phyloP scores from a whole-genome alignment of 2,113 vertebrate genomes.

The Nematolebias whitei region DNA sequence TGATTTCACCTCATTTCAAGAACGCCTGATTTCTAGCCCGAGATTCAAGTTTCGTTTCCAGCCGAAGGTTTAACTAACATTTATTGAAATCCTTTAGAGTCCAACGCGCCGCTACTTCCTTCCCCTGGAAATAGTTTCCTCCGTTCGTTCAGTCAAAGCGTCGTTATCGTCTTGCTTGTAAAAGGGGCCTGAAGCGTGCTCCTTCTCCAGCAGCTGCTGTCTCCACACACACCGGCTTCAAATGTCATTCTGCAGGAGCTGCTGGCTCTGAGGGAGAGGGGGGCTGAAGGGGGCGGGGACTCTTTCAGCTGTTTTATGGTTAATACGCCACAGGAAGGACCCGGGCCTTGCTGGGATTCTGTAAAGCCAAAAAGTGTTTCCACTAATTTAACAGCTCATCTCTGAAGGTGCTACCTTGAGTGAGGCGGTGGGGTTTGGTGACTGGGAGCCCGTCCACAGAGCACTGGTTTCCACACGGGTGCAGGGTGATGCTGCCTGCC shows the following conservation, averaged over 20 bases:
- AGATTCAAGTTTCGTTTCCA: slow-evolving; percentile 27
- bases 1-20: slow-evolving; percentile 31
- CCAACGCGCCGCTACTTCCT: slow-evolving; percentile 7
- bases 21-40: slow-evolving; percentile 3
- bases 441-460: slow-evolving; percentile 84
- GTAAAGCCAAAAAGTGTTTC: slow-evolving; percentile 5
- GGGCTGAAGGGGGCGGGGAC: slow-evolving; percentile 50
- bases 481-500: slow-evolving; percentile 84
- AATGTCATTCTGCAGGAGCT: slow-evolving; percentile 65
- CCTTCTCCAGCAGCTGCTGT: slow-evolving; percentile 65
- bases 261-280: slow-evolving; percentile 48
- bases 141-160: slow-evolving; percentile 22
- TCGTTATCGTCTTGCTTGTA: slow-evolving; percentile 42
- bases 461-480: slow-evolving; percentile 91
- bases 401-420: slow-evolving; percentile 89
- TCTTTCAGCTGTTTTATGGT: slow-evolving; percentile 30
- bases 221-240: slow-evolving; percentile 59
- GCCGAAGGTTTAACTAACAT: slow-evolving; percentile 19
- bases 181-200: slow-evolving; percentile 47
- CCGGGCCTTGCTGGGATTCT: not conserved
- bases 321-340: slow-evolving; percentile 32
- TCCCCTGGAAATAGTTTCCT: slow-evolving; percentile 19
- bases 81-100: slow-evolving; percentile 20
- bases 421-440: slow-evolving; percentile 84
- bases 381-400: too few species aligned